Conservation (phyloP, 2,888 invertebrate species). For the Formica aserva region DNA sequence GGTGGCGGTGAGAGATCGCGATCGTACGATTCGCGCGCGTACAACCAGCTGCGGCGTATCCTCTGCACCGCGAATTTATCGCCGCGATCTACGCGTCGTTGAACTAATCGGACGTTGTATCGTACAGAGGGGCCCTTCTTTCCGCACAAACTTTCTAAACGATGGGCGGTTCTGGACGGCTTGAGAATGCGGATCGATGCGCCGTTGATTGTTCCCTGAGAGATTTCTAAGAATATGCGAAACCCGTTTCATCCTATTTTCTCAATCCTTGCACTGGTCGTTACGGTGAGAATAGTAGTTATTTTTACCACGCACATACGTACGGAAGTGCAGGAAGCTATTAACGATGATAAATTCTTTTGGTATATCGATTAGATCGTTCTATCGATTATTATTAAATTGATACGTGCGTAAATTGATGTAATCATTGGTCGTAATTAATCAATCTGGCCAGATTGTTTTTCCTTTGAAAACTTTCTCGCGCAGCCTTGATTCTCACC, state of each 20-base stretch:
- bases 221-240: conserved; percentile 40
- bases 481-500: conserved; percentile 46
- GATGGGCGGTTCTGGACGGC: conserved; percentile 36
- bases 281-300: background rate
- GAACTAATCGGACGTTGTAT: conserved; percentile 82
- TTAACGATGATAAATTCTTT: background rate
- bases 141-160: conserved; percentile 56
- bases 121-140: conserved; percentile 56
- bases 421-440: background rate
- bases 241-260: conserved; percentile 10
- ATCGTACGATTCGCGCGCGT: conserved; percentile 66
- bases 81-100: conserved; percentile 80
- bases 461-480: conserved; percentile 36
- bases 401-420: background rate
- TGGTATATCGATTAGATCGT: background rate
- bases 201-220: conserved; percentile 17
- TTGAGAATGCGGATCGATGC: conserved; percentile 30
- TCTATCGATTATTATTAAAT: background rate
- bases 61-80: conserved; percentile 78
- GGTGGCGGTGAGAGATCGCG: conserved; percentile 72
- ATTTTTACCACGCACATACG: background rate
- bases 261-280: background rate
- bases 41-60: conserved; percentile 67
- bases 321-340: background rate
- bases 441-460: conserved; percentile 16